Percentiles rank a stretch among this genome's conserved stretches.
These are phyloP conservation scores for Lamprotornis superbus DNA, from an alignment of 2,113 vertebrate species.

Conservation along the genomic window DNA sequence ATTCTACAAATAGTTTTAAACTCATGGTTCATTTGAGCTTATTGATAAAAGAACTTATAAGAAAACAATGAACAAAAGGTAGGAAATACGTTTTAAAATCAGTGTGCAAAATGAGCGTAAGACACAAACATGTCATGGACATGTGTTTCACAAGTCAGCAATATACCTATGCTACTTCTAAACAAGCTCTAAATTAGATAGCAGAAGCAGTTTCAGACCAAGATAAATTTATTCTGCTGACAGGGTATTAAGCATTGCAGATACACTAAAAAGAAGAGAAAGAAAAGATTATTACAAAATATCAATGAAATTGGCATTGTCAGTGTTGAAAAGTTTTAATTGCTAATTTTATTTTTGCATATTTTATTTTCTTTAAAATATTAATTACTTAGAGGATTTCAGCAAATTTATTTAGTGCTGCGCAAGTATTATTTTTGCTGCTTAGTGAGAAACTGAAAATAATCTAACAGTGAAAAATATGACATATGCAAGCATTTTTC, in stretches of 20 bases:
- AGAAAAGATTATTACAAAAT: neutral
- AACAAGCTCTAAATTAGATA: neutral
- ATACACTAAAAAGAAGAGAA: fast-evolving
- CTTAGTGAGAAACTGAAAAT: neutral
- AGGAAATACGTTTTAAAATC: neutral
- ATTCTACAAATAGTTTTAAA: neutral
- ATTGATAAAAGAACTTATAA: neutral
- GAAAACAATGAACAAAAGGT: neutral
- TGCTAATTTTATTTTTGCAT: neutral
- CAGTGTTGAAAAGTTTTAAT: neutral
- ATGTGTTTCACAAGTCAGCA: neutral
- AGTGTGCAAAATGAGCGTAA: neutral
- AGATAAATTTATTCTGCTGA: neutral
- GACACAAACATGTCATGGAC: neutral
- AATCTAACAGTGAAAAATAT: neutral
- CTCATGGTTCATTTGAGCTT: neutral
- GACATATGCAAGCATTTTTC: neutral
- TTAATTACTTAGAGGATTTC: neutral
- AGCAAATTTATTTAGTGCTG: neutral
- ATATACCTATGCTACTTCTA: neutral
- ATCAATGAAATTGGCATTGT: neutral
- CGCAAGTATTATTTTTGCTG: neutral
- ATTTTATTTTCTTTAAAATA: neutral
- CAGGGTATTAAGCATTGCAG: neutral
- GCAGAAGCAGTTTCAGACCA: neutral